Evolutionary conservation across 2,113 vertebrate species (phyloP), one percentile per base, ranked within the genome.

Genomic region (Protobothrops flavoviridis): DNA sequence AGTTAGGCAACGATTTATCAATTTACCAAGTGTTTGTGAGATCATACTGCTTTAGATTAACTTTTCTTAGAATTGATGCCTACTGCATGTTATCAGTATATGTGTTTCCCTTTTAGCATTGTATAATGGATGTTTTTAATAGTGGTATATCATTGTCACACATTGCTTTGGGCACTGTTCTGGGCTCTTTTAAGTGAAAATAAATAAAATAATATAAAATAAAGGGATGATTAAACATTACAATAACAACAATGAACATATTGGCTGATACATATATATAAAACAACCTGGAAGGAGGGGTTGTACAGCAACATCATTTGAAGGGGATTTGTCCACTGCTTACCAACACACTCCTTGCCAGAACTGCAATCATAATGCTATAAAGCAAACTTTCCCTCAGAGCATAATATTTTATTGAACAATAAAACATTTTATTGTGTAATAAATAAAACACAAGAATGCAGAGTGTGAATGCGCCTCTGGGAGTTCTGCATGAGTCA

Each of bases 361-460:
- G 39, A 64, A 69, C n/a, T 57, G 81, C 43, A 86, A 39, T 39
- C 39, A 86, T 91, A 59, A n/a, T 48, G 81, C 52, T 53, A 91
- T 5, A 17, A 26, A 3, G 12, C 29, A 6, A 57, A 56, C 12
- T 56, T 91, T 45, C 39, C 53, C 53, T 57, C 48, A 29, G 50
- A 91, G 74, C 20, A 86, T 55, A 56, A 2, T 43, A 57, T 86
- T 85, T 57, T 57, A 86, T 45, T 85, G 74, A 55, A 57, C 39
- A 85, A 91, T 85, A 57, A 91, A 91, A 57, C 53, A 57, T 91
- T 57, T 57, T 43, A 86, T 59, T 91, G 39, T 56, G 23, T 45
- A 91, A 57, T 86, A 86, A 43, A 45, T 43, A 56, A 24, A 57
- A 69, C 50, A 50, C 61, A 55, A 59, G 29, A 85, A 74, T 5